Evolutionary conservation across 2,888 invertebrate species (phyloP), one percentile per base, ranked within the genome.

Genomic region (Drosophila longiperda): DNA sequence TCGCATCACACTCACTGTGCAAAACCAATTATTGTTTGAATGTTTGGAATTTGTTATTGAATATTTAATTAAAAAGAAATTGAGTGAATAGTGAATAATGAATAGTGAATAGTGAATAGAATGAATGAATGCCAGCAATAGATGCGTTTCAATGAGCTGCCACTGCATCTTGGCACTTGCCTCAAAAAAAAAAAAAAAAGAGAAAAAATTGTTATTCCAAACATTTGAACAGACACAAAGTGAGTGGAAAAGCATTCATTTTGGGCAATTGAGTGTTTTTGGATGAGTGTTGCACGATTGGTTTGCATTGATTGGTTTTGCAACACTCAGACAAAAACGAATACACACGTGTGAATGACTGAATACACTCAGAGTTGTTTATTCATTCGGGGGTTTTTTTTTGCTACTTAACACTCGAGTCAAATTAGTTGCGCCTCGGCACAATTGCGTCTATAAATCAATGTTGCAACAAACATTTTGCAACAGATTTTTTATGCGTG

Each of bases 351-450:
- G 36, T 36, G 34, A 20, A 23, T 54, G 11, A 3, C 36, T 20
- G 23, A 7, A n/a, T 50, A 40, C 59, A 57, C 52, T 53, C 53
- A 61, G 23, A 61, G 29, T 29, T 40, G 34, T 29, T n/a, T n/a
- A 29, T 9, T 23, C 53, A 53, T 53, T 23, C 45, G 17, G 26
- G 26, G 29, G 5, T 29, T 48, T 48, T 26, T 26, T 48, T 15
- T 72, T 72, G 83, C 80, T 80, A 80, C 84, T 84, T 85, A 88
- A 71, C 86, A 81, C 85, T 77, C 79, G 75, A 66, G 76, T 81
- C 88, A 83, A 85, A 85, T 85, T 88, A 85, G 85, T 81, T 85
- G 83, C 85, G 83, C 80, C 83, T 73, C 76, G 66, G 76, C 83
- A 66, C 82, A 74, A 71, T 67, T 87, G 83, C 69, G 74, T 70